Evolutionary conservation across 2,888 invertebrate genomes (phyloP), one percentile per base, ranked within the genome.

Genomic region (Cantharis rustica): DNA sequence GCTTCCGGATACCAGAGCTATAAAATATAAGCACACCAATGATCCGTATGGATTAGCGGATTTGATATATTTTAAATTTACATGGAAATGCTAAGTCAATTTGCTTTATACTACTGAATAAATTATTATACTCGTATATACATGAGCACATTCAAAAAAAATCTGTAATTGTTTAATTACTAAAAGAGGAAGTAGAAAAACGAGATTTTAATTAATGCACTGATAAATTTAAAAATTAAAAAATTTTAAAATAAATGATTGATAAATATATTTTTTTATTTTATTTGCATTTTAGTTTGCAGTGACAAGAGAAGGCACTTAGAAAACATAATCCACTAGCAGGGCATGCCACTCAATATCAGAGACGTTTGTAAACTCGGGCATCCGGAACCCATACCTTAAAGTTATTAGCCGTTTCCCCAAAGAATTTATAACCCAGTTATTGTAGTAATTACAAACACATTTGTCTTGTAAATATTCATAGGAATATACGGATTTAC

Each of bases 21-120:
- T 66, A 66, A 66, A 66, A 23, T 66, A 66, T 66, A 66, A 66
- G 64, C 64, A 66, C 17, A 66, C 64, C 64, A 66, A 66, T 66
- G 64, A 66, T 66, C 64, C 64, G 64, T 23, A 20, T 16, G 64
- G 64, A 66, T 66, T 66, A 66, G 64, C 17, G 64, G 23, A 66
- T 66, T 66, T 66, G 64, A 66, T 66, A 66, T 23, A 23, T 66
- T 66, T 66, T 66, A 66, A 66, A 66, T 66, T 66, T 66, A 23
- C 64, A 66, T 66, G 23, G 17, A 66, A 23, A 66, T 11, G 64
- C 23, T 20, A 66, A 66, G 64, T 66, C 64, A 66, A 66, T 66
- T 66, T 66, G 64, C 20, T 23, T 66, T 47, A 47, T n/a, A 2
- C 47, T 47, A 47, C 47, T 47, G 47, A n/a, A 47, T 47, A 47